phyloP scores from a whole-genome alignment of 2,113 vertebrate species.

The Brachyhypopomus gauderio region DNA sequence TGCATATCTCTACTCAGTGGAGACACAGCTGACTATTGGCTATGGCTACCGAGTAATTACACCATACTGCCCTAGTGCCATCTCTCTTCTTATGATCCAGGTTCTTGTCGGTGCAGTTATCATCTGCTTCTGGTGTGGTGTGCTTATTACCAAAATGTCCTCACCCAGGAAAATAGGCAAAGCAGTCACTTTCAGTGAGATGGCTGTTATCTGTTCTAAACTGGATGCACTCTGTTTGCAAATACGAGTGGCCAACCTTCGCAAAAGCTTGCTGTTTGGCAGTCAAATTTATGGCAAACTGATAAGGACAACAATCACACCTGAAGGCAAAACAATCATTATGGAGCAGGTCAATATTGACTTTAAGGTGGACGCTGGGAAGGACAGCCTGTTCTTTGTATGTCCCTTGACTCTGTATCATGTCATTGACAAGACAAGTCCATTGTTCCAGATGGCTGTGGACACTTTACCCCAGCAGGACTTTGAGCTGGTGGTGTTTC shows the following conservation, averaged over 20 bases:
- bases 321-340: constrained; percentile 91
- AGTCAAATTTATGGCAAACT: constrained; percentile 78
- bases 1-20: constrained; percentile 92
- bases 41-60: constrained; percentile 72
- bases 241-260: constrained; percentile 83
- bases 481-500: constrained; percentile 92
- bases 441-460: constrained; percentile 90
- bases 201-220: constrained; percentile 89
- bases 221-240: constrained; percentile 80
- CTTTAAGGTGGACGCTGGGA: constrained; percentile 87
- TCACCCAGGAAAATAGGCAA: constrained; percentile 91
- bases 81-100: constrained; percentile 87
- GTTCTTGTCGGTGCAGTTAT: constrained; percentile 87
- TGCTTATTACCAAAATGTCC: constrained; percentile 92
- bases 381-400: constrained; percentile 94
- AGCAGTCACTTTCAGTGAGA: constrained; percentile 91
- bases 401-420: constrained; percentile 92
- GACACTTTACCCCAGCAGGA: constrained; percentile 88
- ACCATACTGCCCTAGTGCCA: constrained; percentile 79
- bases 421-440: constrained; percentile 86
- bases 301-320: constrained; percentile 83
- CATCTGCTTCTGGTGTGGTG: constrained; percentile 92
- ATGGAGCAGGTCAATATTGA: constrained; percentile 92
- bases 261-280: constrained; percentile 54
- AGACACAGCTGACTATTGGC: constrained; percentile 94